phyloP scores from a whole-genome alignment of 2,797 vertebrate genomes.

The Macroramphosus scolopax region DNA sequence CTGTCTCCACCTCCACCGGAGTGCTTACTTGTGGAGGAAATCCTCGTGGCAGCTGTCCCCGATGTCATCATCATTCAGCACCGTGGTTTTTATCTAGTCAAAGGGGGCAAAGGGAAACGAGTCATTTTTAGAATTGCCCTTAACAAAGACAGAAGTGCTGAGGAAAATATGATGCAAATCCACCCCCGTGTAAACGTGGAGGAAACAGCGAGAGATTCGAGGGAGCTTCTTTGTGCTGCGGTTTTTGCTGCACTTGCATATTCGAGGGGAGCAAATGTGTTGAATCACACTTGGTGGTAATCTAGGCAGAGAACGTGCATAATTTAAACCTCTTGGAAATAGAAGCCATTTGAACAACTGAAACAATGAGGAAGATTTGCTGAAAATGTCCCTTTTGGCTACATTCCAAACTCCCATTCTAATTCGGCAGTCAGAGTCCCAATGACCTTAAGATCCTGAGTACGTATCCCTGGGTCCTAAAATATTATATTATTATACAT shows the following conservation, averaged over 20 bases:
- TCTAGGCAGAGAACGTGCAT: slow-evolving; percentile 4
- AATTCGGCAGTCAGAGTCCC: slow-evolving; percentile 1
- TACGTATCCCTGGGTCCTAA: no score
- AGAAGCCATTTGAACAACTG: slow-evolving; percentile 3
- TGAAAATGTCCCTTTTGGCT: neutral
- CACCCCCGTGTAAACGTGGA: neutral
- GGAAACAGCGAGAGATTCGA: slow-evolving; percentile 4
- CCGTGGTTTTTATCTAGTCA: slow-evolving; percentile 90
- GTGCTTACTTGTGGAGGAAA: slow-evolving; percentile 94
- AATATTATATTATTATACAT: no score
- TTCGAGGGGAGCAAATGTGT: slow-evolving; percentile 25
- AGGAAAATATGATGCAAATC: slow-evolving; percentile 10
- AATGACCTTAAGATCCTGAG: no score
- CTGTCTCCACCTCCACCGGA: slow-evolving; percentile 39
- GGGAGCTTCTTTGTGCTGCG: no score
- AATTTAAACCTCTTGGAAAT: slow-evolving; percentile 13
- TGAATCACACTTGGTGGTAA: slow-evolving; percentile 28
- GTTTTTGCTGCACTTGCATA: slow-evolving; percentile 32
- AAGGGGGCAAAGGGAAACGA: slow-evolving; percentile 39
- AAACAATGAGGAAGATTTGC: neutral
- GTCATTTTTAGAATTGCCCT: slow-evolving; percentile 28
- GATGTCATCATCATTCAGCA: slow-evolving; percentile 97
- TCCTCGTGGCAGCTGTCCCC: slow-evolving; percentile 98
- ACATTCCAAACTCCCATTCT: neutral
- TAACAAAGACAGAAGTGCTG: slow-evolving; percentile 36